Evolutionary conservation across 2,888 invertebrate genomes (phyloP).

Genomic region (Erpobdella octoculata): DNA sequence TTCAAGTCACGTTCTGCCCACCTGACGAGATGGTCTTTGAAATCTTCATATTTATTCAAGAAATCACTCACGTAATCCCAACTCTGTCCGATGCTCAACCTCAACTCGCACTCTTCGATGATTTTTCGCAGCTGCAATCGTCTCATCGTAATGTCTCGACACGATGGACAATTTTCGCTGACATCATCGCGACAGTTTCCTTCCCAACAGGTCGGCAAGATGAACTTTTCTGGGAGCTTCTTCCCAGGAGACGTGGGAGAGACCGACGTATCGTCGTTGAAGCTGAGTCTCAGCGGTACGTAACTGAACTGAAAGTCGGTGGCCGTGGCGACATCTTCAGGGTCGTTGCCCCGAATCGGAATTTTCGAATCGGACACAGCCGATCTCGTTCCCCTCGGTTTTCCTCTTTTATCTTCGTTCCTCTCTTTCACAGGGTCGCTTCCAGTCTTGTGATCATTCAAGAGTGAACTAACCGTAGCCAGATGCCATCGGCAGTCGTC

Average conservation of each 20-base stretch:
- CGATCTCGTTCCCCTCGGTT: too few species aligned
- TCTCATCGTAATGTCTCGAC: neutral
- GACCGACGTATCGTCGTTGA: neutral
- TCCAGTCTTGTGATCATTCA: neutral
- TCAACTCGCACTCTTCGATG: neutral
- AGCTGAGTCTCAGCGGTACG: neutral
- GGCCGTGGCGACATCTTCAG: neutral
- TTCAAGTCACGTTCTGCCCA: neutral
- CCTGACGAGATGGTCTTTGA: neutral
- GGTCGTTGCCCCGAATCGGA: neutral
- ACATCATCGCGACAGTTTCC: neutral
- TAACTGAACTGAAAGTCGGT: neutral
- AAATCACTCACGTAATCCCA: neutral
- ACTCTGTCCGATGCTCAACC: neutral
- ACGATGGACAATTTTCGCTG: neutral
- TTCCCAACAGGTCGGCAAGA: neutral
- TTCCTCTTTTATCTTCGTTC: too few species aligned
- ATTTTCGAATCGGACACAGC: too few species aligned
- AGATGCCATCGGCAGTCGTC: neutral
- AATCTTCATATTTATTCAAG: neutral
- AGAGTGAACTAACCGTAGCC: neutral
- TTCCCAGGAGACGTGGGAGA: neutral
- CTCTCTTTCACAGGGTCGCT: too few species aligned
- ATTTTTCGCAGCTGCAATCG: constrained; percentile 11
- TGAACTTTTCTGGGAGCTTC: neutral